Evolutionary conservation across 2,888 invertebrate genomes (phyloP).

Genomic region (Cosmorhoe ocellata): DNA sequence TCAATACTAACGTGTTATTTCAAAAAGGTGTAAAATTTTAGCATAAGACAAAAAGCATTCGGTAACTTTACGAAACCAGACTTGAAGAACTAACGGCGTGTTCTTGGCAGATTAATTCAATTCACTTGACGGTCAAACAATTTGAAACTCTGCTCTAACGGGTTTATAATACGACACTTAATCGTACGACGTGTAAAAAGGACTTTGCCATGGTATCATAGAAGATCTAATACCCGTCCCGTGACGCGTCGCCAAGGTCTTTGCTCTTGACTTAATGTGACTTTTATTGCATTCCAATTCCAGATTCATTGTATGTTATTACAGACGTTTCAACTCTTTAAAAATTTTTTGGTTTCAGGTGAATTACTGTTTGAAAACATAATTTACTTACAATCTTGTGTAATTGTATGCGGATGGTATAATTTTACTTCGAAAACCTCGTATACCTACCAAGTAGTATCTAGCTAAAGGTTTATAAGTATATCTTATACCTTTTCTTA

Average conservation of each 20-base stretch:
- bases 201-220: conserved; percentile 2
- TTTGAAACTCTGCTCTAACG: neutral
- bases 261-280: conserved; percentile 75
- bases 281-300: conserved; percentile 72
- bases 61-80: conserved; percentile 18
- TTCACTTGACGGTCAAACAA: conserved; percentile 27
- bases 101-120: conserved; percentile 54
- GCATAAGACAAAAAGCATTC: no score
- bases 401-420: no score
- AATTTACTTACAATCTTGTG: no score
- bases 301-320: conserved; percentile 58
- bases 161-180: neutral
- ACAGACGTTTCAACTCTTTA: conserved; percentile 44
- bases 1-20: no score
- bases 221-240: conserved; percentile 12
- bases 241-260: conserved; percentile 49
- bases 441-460: no score
- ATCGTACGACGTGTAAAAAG: neutral
- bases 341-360: no score
- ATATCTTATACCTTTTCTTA: no score
- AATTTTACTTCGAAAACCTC: no score
- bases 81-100: conserved; percentile 30
- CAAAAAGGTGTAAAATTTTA: no score
- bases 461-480: no score
- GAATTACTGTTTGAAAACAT: no score